phyloP scores from a whole-genome alignment of 2,888 invertebrate species.

The Invenusta paracnida region DNA sequence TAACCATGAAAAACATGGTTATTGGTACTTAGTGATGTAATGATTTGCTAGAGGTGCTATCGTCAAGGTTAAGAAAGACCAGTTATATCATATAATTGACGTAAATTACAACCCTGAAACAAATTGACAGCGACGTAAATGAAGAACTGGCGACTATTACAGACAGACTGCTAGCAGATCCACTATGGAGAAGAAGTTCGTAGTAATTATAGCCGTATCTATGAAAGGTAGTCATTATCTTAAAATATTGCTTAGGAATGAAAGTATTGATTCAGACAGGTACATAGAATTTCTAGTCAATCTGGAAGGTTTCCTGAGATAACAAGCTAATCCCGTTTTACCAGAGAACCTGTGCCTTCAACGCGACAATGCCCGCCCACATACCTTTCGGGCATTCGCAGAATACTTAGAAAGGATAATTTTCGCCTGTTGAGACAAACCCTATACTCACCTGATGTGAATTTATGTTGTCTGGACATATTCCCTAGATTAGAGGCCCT shows the following conservation, averaged over 20 bases:
- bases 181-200: not conserved
- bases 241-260: not conserved
- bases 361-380: not conserved
- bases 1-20: not conserved
- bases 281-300: not conserved
- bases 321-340: not conserved
- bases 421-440: not conserved
- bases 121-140: not conserved
- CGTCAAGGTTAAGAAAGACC: not conserved
- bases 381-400: not conserved
- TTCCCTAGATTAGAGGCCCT: not conserved
- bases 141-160: not conserved
- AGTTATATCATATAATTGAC: not conserved
- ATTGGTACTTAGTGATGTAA: not conserved
- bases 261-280: not conserved
- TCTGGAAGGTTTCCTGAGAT: not conserved
- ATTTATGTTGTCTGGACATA: not conserved
- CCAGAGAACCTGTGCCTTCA: not conserved
- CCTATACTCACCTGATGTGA: not conserved
- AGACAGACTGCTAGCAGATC: not conserved
- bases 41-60: constrained; percentile 17
- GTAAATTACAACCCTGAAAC: not conserved
- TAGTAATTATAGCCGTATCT: not conserved
- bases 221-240: not conserved
- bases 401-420: not conserved